These are phyloP conservation scores for Salvelinus fontinalis DNA, from an alignment of 2,113 vertebrate genomes.

Conservation along the genomic window DNA sequence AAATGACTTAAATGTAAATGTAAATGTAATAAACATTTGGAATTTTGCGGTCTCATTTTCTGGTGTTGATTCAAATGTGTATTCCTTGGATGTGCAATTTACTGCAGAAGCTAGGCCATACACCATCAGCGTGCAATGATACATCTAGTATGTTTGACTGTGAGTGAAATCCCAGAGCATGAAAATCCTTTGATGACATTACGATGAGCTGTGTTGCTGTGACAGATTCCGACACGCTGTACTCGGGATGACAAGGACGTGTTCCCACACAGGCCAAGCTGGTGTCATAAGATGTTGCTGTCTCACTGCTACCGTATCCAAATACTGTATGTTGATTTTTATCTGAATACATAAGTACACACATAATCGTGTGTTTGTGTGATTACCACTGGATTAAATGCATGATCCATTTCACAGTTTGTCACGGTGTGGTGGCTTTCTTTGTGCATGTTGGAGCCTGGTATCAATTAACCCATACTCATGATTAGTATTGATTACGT, in stretches of 20 bases:
- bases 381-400: neutral
- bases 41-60: neutral
- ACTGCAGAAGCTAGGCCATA: neutral
- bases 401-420: no score
- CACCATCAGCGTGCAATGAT: neutral
- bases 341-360: neutral
- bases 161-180: neutral
- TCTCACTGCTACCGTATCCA: no score
- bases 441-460: no score
- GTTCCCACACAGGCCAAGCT: neutral
- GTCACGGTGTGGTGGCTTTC: no score
- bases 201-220: neutral
- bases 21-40: neutral
- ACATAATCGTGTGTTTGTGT: neutral
- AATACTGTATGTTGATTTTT: neutral
- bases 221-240: neutral
- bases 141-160: conserved; percentile 1
- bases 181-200: neutral
- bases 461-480: no score
- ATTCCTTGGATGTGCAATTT: neutral
- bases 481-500: no score
- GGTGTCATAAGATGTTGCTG: no score
- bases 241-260: neutral
- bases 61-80: neutral
- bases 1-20: no score